Evolutionary conservation across 2,113 vertebrate genomes (phyloP).

Genomic region (Bubalus kerabau): DNA sequence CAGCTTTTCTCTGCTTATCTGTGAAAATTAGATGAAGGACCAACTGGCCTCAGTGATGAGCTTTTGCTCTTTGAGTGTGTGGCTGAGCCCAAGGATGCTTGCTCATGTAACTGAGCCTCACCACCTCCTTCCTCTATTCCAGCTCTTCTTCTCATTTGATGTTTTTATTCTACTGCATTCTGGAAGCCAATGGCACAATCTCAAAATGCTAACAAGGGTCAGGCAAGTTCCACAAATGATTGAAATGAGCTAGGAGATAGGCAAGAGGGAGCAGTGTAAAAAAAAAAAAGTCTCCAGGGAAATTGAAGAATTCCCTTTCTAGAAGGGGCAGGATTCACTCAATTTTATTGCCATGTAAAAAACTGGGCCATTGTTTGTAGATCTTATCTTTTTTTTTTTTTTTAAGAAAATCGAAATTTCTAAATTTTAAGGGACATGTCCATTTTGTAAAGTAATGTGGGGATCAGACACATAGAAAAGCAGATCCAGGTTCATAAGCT

Average conservation of each 20-base stretch:
- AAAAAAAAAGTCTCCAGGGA: background rate
- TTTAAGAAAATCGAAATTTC: background rate
- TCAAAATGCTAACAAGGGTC: background rate
- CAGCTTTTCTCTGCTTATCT: background rate
- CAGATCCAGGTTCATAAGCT: background rate
- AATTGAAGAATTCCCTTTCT: background rate
- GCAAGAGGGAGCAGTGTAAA: background rate
- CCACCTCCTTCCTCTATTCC: background rate
- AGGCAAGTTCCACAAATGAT: background rate
- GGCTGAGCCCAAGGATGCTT: background rate
- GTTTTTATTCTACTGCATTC: background rate
- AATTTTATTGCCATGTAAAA: background rate
- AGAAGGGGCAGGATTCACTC: background rate
- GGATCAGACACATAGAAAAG: background rate
- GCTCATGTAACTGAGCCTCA: background rate
- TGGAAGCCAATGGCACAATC: background rate
- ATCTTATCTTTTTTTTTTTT: background rate
- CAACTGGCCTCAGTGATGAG: background rate
- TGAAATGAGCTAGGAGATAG: background rate
- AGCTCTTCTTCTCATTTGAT: background rate
- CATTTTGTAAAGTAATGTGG: background rate
- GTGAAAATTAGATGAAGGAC: slow-evolving; percentile 8
- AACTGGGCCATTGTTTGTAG: background rate
- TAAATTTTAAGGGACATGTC: background rate
- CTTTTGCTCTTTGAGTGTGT: background rate